Conservation (phyloP, 2,888 invertebrate species). For the Tuberolachnus salignus region DNA sequence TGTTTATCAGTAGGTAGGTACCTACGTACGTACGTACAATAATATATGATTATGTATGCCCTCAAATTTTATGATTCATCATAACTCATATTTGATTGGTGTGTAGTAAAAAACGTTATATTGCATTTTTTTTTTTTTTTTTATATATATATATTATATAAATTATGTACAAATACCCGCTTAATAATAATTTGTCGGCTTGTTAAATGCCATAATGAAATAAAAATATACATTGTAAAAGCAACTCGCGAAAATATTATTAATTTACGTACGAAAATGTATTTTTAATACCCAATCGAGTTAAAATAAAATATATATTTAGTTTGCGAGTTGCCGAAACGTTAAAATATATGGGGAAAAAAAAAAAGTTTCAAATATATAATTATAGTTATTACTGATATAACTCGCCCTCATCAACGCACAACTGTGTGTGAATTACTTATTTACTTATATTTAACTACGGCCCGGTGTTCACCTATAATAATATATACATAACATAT, state of each 20-base stretch:
- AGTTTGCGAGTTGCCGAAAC: conserved; percentile 3
- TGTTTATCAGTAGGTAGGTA: not conserved
- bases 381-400: conserved; percentile 29
- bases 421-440: not conserved
- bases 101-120: conserved; percentile 24
- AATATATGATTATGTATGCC: not conserved
- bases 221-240: conserved; percentile 3
- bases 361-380: not conserved
- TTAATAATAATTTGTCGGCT: conserved; percentile 14
- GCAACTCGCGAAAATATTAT: not conserved
- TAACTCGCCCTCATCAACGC: not conserved
- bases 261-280: not conserved
- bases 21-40: not conserved
- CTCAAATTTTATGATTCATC: conserved; percentile 18
- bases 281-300: not conserved
- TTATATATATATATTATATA: not conserved
- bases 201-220: conserved; percentile 5
- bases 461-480: too few species aligned
- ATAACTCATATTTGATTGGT: conserved; percentile 8
- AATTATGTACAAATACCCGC: not conserved
- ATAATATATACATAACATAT: too few species aligned
- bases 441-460: too few species aligned
- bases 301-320: conserved; percentile 27
- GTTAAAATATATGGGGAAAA: not conserved
- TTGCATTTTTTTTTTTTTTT: conserved; percentile 5